A percentile compares a stretch with the other conserved stretches of the same genome.
phyloP scores from a whole-genome alignment of 2,888 invertebrate genomes.

The Hydroisotoma schaefferi region DNA sequence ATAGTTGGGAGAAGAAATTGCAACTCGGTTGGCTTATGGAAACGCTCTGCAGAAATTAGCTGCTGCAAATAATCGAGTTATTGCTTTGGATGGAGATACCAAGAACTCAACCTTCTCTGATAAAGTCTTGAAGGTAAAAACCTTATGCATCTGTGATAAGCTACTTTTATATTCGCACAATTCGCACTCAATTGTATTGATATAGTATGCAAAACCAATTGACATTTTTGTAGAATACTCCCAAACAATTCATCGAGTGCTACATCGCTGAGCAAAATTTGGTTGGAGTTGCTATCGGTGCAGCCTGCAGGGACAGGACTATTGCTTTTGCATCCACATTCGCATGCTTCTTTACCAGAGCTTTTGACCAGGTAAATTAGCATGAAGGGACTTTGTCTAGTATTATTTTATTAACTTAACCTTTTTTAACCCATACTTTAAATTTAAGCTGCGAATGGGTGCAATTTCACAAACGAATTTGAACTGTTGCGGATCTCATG shows the following conservation, averaged over 20 bases:
- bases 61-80: constrained; percentile 66
- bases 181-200: not conserved
- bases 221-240: constrained; percentile 51
- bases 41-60: constrained; percentile 86
- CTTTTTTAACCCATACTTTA: not conserved
- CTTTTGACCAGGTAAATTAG: constrained; percentile 79
- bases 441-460: constrained; percentile 85
- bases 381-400: not conserved
- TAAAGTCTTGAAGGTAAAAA: constrained; percentile 69
- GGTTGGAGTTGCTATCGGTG: constrained; percentile 92
- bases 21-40: constrained; percentile 92
- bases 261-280: constrained; percentile 99
- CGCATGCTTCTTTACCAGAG: constrained; percentile 94
- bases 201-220: not conserved
- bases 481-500: constrained; percentile 95
- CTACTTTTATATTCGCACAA: not conserved
- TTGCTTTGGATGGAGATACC: constrained; percentile 95
- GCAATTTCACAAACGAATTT: constrained; percentile 97
- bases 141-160: not conserved
- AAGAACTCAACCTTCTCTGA: constrained; percentile 98
- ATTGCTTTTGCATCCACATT: constrained; percentile 96
- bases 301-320: constrained; percentile 85
- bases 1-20: constrained; percentile 66
- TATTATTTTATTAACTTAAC: constrained; percentile 1
- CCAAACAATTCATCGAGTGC: constrained; percentile 86